Evolutionary conservation across 2,797 vertebrate species (phyloP).

Genomic region (Notolabrus celidotus): DNA sequence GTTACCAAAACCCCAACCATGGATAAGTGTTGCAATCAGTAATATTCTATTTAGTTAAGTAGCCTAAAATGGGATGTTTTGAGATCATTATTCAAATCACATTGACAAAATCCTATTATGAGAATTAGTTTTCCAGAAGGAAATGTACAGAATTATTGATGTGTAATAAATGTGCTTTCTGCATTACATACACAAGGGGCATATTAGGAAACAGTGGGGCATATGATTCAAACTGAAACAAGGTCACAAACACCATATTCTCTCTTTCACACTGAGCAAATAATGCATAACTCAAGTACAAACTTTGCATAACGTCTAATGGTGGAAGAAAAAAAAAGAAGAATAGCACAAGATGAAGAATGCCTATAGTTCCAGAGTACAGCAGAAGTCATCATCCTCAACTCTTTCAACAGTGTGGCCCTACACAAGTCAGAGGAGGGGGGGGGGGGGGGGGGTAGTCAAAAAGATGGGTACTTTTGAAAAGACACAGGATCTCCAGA

Average conservation of each 20-base stretch:
- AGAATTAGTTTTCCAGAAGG: constrained; percentile 87
- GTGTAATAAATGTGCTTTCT: constrained; percentile 84
- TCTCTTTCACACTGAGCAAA: constrained; percentile 57
- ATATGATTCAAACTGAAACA: constrained; percentile 78
- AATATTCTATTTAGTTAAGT: constrained; percentile 90
- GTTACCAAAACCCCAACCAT: constrained; percentile 86
- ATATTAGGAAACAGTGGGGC: constrained; percentile 77
- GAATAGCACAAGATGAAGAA: constrained; percentile 23
- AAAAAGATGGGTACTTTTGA: constrained; percentile 52
- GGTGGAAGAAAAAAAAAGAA: constrained; percentile 9
- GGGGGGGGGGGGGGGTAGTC: constrained; percentile 39
- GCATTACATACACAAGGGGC: constrained; percentile 79
- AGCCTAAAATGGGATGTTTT: constrained; percentile 90
- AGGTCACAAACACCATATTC: constrained; percentile 79
- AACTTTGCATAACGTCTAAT: constrained; percentile 57
- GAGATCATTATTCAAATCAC: constrained; percentile 91
- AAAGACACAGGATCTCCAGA: constrained; percentile 69
- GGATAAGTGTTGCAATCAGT: constrained; percentile 90
- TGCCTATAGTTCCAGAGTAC: constrained; percentile 42
- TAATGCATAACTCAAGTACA: constrained; percentile 53
- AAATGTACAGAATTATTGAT: constrained; percentile 88
- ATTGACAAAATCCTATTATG: constrained; percentile 89
- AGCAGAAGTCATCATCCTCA: constrained; percentile 34
- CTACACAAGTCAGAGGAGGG: constrained; percentile 42
- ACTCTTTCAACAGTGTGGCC: constrained; percentile 32